phyloP scores from a whole-genome alignment of 2,113 vertebrate species.

The Callocephalon fimbriatum region DNA sequence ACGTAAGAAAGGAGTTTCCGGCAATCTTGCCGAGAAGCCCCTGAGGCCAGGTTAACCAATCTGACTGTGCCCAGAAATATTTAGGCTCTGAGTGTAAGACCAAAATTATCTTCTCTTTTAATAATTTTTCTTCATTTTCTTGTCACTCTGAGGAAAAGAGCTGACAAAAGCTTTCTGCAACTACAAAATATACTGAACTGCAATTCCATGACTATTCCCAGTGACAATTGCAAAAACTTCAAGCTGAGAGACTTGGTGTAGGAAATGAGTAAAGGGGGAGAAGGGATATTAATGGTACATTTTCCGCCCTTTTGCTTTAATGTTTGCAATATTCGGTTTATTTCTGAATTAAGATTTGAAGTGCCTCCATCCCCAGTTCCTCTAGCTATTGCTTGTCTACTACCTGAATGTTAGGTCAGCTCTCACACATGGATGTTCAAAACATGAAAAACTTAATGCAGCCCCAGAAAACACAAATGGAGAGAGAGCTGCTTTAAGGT shows the following conservation, averaged over 20 bases:
- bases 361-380: background rate
- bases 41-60: constrained; percentile 39
- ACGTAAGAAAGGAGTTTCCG: constrained; percentile 15
- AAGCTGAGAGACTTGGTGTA: background rate
- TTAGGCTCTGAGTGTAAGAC: background rate
- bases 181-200: background rate
- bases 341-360: background rate
- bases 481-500: background rate
- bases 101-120: background rate
- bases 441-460: background rate
- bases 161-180: background rate
- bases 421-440: background rate
- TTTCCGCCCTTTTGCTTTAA: background rate
- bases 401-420: background rate
- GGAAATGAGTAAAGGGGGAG: background rate
- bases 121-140: background rate
- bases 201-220: background rate
- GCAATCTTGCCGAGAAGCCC: constrained; percentile 49
- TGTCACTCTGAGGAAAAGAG: background rate
- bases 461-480: background rate
- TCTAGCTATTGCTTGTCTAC: background rate
- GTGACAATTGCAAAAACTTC: background rate
- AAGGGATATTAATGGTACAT: background rate
- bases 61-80: constrained; percentile 18
- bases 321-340: background rate